phyloP scores from a whole-genome alignment of 1,140 invertebrate genomes.

The Pseudachorutes palmiensis region DNA sequence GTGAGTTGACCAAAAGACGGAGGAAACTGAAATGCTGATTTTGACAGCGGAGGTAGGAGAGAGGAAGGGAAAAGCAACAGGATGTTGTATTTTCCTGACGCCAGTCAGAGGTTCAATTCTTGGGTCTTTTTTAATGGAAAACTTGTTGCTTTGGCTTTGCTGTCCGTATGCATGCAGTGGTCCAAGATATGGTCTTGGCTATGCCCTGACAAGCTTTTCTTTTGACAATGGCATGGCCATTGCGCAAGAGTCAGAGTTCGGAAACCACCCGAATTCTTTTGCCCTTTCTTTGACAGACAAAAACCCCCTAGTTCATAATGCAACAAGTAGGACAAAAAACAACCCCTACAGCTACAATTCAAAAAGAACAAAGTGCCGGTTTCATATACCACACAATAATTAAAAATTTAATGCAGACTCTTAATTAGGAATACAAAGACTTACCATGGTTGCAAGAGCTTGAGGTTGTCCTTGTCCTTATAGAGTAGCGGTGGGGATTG shows the following conservation, averaged over 20 bases:
- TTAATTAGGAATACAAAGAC: no score
- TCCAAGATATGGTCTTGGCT: background rate
- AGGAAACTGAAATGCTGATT: background rate
- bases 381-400: no score
- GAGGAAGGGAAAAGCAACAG: slow-evolving; percentile 5
- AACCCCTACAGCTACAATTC: background rate
- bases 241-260: background rate
- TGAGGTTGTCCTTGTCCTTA: no score
- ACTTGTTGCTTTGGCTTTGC: slow-evolving; percentile 10
- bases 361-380: no score
- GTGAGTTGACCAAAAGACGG: background rate
- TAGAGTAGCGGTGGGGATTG: no score
- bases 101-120: background rate
- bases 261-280: slow-evolving; percentile 8
- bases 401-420: no score
- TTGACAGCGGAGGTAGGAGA: background rate
- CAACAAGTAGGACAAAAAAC: background rate
- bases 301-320: background rate
- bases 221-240: background rate
- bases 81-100: slow-evolving; percentile 3
- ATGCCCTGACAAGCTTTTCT: background rate
- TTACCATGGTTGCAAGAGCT: no score
- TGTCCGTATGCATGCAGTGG: background rate
- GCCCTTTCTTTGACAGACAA: background rate
- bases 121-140: background rate